Evolutionary conservation across 2,888 invertebrate species (phyloP).

Genomic region (Amorpha juglandis): DNA sequence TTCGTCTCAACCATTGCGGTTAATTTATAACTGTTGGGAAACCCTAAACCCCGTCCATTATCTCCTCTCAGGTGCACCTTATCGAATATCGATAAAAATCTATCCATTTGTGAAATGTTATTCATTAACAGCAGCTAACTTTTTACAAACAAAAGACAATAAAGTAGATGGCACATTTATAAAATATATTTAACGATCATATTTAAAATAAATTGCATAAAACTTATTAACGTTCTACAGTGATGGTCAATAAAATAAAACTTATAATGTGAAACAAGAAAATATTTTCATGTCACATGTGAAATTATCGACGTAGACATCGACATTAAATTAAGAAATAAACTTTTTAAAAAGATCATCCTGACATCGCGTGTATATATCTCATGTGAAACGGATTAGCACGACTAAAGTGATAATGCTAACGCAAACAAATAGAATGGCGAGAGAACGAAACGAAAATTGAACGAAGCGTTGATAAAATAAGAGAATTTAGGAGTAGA

Average conservation of each 20-base stretch:
- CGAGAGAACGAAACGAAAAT: constrained; percentile 78
- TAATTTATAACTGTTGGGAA: constrained; percentile 51
- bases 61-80: constrained; percentile 33
- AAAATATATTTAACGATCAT: constrained; percentile 9
- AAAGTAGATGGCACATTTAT: neutral
- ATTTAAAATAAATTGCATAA: neutral
- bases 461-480: constrained; percentile 83
- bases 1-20: constrained; percentile 38
- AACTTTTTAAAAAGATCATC: constrained; percentile 29
- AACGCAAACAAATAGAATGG: constrained; percentile 74
- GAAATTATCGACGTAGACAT: constrained; percentile 17
- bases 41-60: constrained; percentile 40
- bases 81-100: constrained; percentile 35
- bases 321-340: constrained; percentile 28
- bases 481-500: constrained; percentile 82
- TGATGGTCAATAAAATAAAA: constrained; percentile 14
- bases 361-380: constrained; percentile 35
- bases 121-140: neutral
- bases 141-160: neutral
- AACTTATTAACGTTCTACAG: neutral
- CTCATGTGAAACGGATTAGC: constrained; percentile 54
- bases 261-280: neutral
- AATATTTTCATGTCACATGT: constrained; percentile 2
- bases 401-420: constrained; percentile 60
- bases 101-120: constrained; percentile 23